These are phyloP conservation scores for Bicyclus anynana DNA, from an alignment of 1,140 invertebrate genomes.

Conservation along the genomic window DNA sequence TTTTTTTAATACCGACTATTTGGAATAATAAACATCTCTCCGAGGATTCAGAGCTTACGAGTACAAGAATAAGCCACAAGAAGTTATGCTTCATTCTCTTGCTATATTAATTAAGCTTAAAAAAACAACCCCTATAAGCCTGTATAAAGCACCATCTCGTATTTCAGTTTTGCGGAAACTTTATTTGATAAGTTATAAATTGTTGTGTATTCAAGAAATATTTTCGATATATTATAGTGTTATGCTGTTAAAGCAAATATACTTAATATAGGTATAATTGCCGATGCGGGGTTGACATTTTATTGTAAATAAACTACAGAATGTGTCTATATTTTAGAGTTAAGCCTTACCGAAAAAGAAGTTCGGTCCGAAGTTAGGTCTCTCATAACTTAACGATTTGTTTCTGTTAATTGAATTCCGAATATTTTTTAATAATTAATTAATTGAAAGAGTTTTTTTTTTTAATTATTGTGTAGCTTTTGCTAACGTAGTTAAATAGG, in stretches of 20 bases:
- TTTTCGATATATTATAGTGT: slow-evolving; percentile 70
- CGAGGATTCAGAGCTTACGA: slow-evolving; percentile 29
- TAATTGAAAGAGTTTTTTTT: no score
- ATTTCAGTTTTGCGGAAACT: neutral
- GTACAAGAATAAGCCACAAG: slow-evolving; percentile 13
- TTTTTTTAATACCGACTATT: neutral
- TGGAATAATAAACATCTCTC: neutral
- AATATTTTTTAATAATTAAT: no score
- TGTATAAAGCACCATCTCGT: neutral
- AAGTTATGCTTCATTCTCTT: slow-evolving; percentile 13
- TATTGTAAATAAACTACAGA: neutral
- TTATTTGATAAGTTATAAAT: neutral
- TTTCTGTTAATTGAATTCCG: no score
- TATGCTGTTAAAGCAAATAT: slow-evolving; percentile 60
- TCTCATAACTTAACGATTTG: no score
- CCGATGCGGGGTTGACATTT: slow-evolving; percentile 36
- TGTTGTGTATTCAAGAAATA: slow-evolving; percentile 36
- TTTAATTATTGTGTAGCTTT: no score
- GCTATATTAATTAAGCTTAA: slow-evolving; percentile 23
- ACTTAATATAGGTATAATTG: slow-evolving; percentile 45
- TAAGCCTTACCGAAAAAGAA: no score
- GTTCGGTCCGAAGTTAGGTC: no score
- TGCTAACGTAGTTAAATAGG: no score
- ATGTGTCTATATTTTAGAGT: no score
- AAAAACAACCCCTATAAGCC: neutral